phyloP scores from a whole-genome alignment of 2,888 invertebrate genomes.

The Microplitis manilae region DNA sequence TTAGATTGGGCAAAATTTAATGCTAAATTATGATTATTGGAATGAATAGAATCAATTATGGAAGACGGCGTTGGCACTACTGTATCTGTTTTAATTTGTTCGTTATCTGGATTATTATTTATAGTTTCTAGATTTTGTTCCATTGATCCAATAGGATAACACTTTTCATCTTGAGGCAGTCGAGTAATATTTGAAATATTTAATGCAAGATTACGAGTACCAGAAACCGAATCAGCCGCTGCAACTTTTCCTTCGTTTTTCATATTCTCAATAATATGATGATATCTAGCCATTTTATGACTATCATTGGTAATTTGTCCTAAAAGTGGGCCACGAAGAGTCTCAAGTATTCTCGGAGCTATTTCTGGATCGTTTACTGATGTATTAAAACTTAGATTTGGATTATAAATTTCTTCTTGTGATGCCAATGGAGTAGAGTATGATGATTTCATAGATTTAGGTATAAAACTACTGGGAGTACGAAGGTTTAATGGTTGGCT shows the following conservation, averaged over 20 bases:
- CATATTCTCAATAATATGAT: conserved; percentile 53
- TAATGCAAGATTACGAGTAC: conserved; percentile 42
- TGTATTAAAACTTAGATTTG: conserved; percentile 2
- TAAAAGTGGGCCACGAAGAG: not conserved
- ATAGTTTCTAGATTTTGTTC: not conserved
- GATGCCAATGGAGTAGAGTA: not conserved
- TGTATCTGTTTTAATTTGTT: not conserved
- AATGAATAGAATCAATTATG: not conserved
- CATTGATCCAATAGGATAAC: not conserved
- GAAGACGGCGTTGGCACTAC: not conserved
- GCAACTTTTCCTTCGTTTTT: conserved; percentile 47
- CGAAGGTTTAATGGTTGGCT: conserved; percentile 57
- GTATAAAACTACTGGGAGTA: conserved; percentile 66
- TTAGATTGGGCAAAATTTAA: conserved; percentile 31
- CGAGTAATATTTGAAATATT: conserved; percentile 36
- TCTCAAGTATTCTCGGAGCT: not conserved
- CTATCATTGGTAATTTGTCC: not conserved
- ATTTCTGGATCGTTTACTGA: not conserved
- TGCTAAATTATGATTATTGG: conserved; percentile 7
- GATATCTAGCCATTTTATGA: conserved; percentile 51
- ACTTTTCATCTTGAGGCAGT: conserved; percentile 18
- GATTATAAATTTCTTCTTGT: conserved; percentile 12
- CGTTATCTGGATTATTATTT: not conserved
- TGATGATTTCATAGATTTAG: conserved; percentile 47
- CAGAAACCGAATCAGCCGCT: conserved; percentile 41